phyloP scores from a whole-genome alignment of 2,888 invertebrate species.

The Pristionchus maxplancki region DNA sequence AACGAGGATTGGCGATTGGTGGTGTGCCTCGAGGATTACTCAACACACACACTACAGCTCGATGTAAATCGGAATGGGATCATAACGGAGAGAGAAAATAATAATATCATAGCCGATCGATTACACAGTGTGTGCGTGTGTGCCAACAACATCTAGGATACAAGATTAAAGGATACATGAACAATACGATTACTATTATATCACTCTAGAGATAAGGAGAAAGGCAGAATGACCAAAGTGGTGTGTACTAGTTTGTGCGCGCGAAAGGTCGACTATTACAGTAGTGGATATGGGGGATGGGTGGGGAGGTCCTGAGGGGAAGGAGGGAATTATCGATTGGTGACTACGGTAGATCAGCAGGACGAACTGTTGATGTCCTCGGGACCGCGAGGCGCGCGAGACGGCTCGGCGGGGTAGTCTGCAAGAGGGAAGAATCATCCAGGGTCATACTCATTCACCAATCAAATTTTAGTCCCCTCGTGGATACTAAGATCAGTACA shows the following conservation, averaged over 20 bases:
- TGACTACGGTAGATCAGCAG: slow-evolving; percentile 26
- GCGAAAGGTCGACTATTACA: neutral
- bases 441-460: no score
- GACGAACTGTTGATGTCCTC: slow-evolving; percentile 56
- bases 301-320: slow-evolving; percentile 17
- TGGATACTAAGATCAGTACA: no score
- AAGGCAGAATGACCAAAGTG: neutral
- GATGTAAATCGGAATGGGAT: slow-evolving; percentile 23
- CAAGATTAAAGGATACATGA: neutral
- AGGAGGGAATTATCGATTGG: slow-evolving; percentile 16
- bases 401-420: slow-evolving; percentile 62
- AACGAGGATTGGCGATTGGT: no score
- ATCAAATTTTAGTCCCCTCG: no score
- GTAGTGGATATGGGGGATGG: slow-evolving; percentile 6
- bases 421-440: neutral
- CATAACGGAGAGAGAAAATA: neutral
- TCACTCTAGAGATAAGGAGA: neutral
- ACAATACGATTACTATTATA: slow-evolving; percentile 10
- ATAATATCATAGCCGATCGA: neutral
- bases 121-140: neutral
- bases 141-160: slow-evolving; percentile 20
- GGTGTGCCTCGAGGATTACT: no score
- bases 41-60: neutral
- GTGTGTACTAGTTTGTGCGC: neutral
- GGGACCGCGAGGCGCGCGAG: slow-evolving; percentile 65